These are phyloP conservation scores for Mormyrus hasselquistii DNA, from an alignment of 2,797 vertebrate species.

Conservation along the genomic window DNA sequence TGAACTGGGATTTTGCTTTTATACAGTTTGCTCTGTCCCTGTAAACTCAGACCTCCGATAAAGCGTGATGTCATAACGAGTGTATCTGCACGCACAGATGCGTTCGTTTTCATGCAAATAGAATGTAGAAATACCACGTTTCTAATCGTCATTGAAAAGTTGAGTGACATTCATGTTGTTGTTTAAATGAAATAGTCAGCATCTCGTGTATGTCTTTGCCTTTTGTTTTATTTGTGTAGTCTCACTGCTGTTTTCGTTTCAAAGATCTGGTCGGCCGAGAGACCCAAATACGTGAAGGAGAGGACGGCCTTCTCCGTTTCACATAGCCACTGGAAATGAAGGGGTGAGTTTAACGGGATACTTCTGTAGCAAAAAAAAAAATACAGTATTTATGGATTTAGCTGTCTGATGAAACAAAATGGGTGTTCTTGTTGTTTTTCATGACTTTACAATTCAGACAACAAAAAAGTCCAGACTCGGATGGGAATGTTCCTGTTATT, in stretches of 20 bases:
- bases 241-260: background rate
- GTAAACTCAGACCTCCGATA: background rate
- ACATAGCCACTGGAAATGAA: slow-evolving; percentile 48
- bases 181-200: background rate
- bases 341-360: slow-evolving; percentile 41
- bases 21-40: background rate
- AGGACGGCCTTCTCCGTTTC: slow-evolving; percentile 7
- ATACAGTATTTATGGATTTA: background rate
- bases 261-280: background rate
- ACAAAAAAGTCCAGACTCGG: slow-evolving; percentile 62
- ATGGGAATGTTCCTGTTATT: slow-evolving; percentile 49
- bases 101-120: background rate
- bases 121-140: background rate
- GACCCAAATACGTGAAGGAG: background rate
- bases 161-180: background rate
- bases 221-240: background rate
- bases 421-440: background rate
- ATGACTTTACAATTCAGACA: slow-evolving; percentile 43
- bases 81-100: background rate
- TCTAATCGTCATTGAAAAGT: background rate
- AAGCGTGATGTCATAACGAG: background rate
- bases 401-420: background rate
- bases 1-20: background rate
- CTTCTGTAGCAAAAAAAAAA: background rate
- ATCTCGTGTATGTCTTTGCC: background rate